These are phyloP conservation scores for Drosophila hydei DNA, from an alignment of 1,140 invertebrate species.

Conservation along the genomic window DNA sequence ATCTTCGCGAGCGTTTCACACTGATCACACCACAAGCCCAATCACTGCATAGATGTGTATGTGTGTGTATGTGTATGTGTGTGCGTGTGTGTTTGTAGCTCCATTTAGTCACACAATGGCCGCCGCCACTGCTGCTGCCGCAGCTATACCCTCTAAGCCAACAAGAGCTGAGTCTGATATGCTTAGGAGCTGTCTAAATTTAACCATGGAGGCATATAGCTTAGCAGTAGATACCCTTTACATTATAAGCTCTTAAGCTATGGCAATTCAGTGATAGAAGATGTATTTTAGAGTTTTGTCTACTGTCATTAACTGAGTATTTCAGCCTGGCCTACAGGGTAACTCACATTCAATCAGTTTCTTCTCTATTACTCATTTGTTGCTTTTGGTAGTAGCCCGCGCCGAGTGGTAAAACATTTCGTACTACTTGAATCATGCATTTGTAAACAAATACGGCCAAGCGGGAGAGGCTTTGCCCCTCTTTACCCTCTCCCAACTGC, in stretches of 20 bases:
- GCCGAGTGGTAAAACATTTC: conserved; percentile 55
- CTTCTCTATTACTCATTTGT: neutral
- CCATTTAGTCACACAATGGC: conserved; percentile 55
- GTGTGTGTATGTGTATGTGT: conserved; percentile 4
- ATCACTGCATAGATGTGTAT: conserved; percentile 1
- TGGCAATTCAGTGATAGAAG: too few species aligned
- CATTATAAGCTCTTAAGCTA: too few species aligned
- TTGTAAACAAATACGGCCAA: conserved; percentile 78
- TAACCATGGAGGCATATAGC: too few species aligned
- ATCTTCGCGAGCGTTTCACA: conserved; percentile 69
- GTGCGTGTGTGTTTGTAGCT: conserved; percentile 34
- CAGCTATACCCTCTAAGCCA: conserved; percentile 4
- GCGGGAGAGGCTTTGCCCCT: conserved; percentile 4
- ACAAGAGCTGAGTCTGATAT: neutral
- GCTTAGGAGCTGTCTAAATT: neutral
- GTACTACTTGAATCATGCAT: conserved; percentile 77
- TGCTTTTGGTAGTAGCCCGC: conserved; percentile 43
- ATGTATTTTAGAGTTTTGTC: too few species aligned
- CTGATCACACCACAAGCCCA: conserved; percentile 54
- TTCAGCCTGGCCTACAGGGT: too few species aligned
- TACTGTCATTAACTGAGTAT: too few species aligned
- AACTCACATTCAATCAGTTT: neutral
- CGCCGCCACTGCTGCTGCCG: conserved; percentile 30
- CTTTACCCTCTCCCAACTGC: neutral
- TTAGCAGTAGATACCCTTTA: too few species aligned